A percentile compares a stretch with the other conserved stretches of the same genome.
Conservation (phyloP, 1,140 invertebrate genomes). For the Halotydeus destructor region DNA sequence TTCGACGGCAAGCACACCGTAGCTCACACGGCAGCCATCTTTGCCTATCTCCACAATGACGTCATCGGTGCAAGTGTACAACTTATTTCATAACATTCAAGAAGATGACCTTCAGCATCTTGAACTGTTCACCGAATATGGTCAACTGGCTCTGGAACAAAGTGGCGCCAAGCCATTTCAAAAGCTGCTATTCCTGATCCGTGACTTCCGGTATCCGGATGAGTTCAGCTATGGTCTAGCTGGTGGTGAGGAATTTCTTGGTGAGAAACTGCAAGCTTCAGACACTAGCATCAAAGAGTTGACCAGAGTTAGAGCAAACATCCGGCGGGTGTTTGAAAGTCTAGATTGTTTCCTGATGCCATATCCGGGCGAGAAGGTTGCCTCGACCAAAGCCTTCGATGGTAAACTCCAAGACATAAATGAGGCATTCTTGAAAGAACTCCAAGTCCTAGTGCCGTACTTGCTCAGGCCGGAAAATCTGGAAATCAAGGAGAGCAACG, state of each 20-base stretch:
- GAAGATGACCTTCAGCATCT: slow-evolving; percentile 29
- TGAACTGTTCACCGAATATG: slow-evolving; percentile 75
- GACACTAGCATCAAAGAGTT: slow-evolving; percentile 84
- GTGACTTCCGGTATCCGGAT: slow-evolving; percentile 97
- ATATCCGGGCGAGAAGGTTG: slow-evolving; percentile 87
- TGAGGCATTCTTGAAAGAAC: slow-evolving; percentile 63
- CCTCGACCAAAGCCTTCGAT: slow-evolving; percentile 86
- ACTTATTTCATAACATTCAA: slow-evolving; percentile 31
- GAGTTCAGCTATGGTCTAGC: slow-evolving; percentile 74
- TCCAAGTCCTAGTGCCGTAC: slow-evolving; percentile 64
- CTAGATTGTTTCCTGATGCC: slow-evolving; percentile 95
- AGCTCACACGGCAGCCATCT: slow-evolving; percentile 84
- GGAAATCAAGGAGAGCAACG: slow-evolving; percentile 86
- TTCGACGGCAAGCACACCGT: slow-evolving; percentile 94
- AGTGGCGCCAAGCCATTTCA: slow-evolving; percentile 49
- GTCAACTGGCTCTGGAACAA: slow-evolving; percentile 72
- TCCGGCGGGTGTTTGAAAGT: slow-evolving; percentile 78
- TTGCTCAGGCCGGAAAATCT: slow-evolving; percentile 72
- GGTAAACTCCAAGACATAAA: slow-evolving; percentile 86
- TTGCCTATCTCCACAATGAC: slow-evolving; percentile 40
- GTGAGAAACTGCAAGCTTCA: slow-evolving; percentile 54
- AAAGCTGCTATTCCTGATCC: slow-evolving; percentile 75
- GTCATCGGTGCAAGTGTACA: slow-evolving; percentile 27
- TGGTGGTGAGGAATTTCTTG: slow-evolving; percentile 67
- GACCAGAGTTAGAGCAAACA: slow-evolving; percentile 75